Base-by-base conservation (phyloP, 2,888 invertebrate genomes). In the Calephelis perditalis region DNA sequence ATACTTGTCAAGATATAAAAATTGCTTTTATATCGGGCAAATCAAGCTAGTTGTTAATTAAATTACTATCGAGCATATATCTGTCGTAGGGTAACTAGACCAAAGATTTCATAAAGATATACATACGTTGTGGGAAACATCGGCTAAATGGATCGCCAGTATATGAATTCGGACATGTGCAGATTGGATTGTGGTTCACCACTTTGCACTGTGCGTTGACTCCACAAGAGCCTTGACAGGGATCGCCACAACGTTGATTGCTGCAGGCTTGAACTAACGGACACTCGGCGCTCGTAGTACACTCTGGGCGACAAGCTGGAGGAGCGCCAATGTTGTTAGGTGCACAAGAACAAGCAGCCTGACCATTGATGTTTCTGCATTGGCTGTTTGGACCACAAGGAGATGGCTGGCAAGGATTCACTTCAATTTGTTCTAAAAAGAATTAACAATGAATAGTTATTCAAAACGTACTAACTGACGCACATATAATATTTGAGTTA, bases 151-250 rank as follows among this genome's bases (percentile, higher is more conserved):
- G 94, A 85, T 94, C 94, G 64, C 95, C 95, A 1, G 93, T 91
- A 71, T 90, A 92, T 10, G 91, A 91, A 7, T 81, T 79, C 58
- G 92, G 91, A 74, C 96, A 96, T 55, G 91, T 92, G 72, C 96
- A 96, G 69, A 94, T 93, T 8, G 96, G 95, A 71, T 93, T 92
- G 73, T 96, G 96, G 71, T 95, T 95, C 5, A 94, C 92, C n/a
- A 95, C 95, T 82, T 93, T 93, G 73, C 96, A 96, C 61, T 93
- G 89, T 7, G 96, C 94, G 74, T 93, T 93, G 57, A 92, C 87
- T 11, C 95, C 95, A 74, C 95, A 95, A 36, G 94, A 92, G 63
- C 94, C 95, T 8, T 92, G 91, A 74, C 95, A 95, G n/a, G 95
- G 95, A 77, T 95, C 93, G 46, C 86, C 76, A 74, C 96, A 96